phyloP scores from a whole-genome alignment of 2,797 vertebrate species.

The Hydrocynus forskahlii region DNA sequence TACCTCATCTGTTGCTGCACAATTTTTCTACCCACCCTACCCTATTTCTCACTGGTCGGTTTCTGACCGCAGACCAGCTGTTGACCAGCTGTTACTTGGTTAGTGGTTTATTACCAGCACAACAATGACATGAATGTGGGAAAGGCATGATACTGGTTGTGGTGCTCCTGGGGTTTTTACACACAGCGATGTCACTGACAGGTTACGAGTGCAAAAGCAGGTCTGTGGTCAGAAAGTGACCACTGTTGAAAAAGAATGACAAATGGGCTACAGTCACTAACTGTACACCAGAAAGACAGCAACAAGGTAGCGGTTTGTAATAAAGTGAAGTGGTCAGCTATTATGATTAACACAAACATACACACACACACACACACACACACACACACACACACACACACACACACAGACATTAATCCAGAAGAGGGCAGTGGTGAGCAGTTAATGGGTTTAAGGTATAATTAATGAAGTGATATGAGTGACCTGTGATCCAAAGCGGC shows the following conservation, averaged over 20 bases:
- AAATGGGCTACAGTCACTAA: not conserved
- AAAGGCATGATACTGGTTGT: not conserved
- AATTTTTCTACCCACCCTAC: too few relatives aligned
- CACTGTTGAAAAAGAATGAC: too few relatives aligned
- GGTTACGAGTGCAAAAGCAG: not conserved
- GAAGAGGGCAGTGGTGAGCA: slow-evolving; percentile 75
- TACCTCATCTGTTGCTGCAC: not conserved
- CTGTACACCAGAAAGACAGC: not conserved
- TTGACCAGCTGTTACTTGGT: not conserved
- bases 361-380: not conserved
- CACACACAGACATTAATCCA: slow-evolving; percentile 56
- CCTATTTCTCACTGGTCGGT: not conserved
- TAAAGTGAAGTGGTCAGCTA: not conserved
- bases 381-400: not conserved
- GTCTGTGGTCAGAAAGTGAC: not conserved
- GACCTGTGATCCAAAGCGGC: slow-evolving; percentile 27
- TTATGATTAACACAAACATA: not conserved
- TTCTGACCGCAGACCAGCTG: not conserved
- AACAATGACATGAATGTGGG: not conserved
- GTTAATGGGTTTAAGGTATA: slow-evolving; percentile 60
- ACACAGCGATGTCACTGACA: not conserved
- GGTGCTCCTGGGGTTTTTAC: not conserved
- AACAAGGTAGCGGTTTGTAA: not conserved
- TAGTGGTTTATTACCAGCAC: not conserved
- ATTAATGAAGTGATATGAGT: slow-evolving; percentile 50